Percentiles rank a stretch among this genome's conserved stretches.
These are phyloP conservation scores for Cyclophora albipunctata DNA, from an alignment of 2,888 invertebrate genomes.

Conservation along the genomic window DNA sequence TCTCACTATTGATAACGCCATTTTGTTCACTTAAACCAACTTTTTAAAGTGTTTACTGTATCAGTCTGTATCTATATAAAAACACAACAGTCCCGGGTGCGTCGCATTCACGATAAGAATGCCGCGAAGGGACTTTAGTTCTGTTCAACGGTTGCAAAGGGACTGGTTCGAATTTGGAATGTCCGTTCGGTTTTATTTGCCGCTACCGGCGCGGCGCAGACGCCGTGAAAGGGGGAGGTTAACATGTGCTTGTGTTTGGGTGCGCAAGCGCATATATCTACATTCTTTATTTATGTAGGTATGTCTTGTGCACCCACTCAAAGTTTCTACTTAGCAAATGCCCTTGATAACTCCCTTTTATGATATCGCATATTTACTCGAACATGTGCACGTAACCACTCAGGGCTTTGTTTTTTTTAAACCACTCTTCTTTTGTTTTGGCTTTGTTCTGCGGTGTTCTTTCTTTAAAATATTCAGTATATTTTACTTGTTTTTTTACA, in stretches of 20 bases:
- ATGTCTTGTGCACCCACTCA: no score
- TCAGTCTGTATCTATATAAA: neutral
- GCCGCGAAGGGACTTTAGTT: constrained; percentile 22
- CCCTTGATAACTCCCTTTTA: no score
- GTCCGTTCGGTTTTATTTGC: constrained; percentile 50
- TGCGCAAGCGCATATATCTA: constrained; percentile 1
- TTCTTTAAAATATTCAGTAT: no score
- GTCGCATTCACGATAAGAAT: neutral
- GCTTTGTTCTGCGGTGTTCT: no score
- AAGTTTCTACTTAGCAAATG: no score
- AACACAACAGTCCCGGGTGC: constrained; percentile 1
- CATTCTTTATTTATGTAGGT: no score
- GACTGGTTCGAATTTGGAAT: constrained; percentile 46
- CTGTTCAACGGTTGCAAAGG: constrained; percentile 16
- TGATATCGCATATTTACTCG: no score
- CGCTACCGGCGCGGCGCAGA: constrained; percentile 1
- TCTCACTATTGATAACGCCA: constrained; percentile 66
- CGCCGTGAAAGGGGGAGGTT: constrained; percentile 27
- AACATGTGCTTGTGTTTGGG: constrained; percentile 24
- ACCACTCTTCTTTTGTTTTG: no score
- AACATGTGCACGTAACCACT: no score
- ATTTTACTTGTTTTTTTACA: no score
- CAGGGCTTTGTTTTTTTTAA: no score
- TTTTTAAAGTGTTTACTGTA: constrained; percentile 3
- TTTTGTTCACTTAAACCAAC: constrained; percentile 28